Conservation (phyloP, 2,888 invertebrate species). For the Agrochola lota region DNA sequence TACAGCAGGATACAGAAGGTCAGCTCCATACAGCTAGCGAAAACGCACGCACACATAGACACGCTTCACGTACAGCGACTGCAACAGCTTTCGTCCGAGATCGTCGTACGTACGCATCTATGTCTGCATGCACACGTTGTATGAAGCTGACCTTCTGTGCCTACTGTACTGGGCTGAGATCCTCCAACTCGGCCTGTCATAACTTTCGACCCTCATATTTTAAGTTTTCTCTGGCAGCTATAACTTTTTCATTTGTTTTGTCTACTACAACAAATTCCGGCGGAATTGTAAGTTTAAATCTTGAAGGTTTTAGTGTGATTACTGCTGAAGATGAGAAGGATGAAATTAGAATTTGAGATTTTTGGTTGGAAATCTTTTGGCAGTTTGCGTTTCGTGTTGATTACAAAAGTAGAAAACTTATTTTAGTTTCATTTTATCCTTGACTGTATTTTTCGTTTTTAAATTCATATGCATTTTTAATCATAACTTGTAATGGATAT, state of each 20-base stretch:
- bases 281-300: constrained; percentile 36
- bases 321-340: constrained; percentile 25
- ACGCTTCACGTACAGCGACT: not conserved
- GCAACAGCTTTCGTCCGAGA: too few relatives aligned
- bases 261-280: constrained; percentile 33
- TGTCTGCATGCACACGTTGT: not conserved
- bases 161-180: not conserved
- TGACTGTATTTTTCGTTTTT: not conserved
- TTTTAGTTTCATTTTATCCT: not conserved
- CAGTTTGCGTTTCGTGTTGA: constrained; percentile 32
- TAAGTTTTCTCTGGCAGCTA: constrained; percentile 62
- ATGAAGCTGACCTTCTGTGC: not conserved
- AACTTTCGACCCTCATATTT: constrained; percentile 69
- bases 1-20: not conserved
- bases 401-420: constrained; percentile 32
- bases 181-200: constrained; percentile 59
- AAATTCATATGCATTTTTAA: not conserved
- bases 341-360: constrained; percentile 44
- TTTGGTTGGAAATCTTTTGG: constrained; percentile 11
- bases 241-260: constrained; percentile 68
- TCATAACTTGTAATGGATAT: not conserved
- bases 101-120: too few relatives aligned
- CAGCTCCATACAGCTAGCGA: fast-evolving
- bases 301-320: constrained; percentile 41
- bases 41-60: not conserved